Evolutionary conservation across 2,888 invertebrate genomes (phyloP).

Genomic region (Serripes groenlandicus): DNA sequence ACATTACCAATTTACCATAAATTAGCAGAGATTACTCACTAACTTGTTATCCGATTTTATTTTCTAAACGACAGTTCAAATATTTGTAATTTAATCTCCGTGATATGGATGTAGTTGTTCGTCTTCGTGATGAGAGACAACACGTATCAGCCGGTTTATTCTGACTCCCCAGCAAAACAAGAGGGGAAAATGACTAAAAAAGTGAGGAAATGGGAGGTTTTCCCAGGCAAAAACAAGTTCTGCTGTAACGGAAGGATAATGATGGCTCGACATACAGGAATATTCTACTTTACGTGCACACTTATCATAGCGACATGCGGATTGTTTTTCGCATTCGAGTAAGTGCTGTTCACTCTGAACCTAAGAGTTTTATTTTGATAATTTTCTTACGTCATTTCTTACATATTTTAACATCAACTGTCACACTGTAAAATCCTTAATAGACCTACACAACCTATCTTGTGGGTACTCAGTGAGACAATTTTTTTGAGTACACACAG

Average conservation of each 20-base stretch:
- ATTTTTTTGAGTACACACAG: too few relatives aligned
- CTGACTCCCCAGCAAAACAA: slow-evolving; percentile 78
- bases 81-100: neutral
- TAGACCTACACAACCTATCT: too few relatives aligned
- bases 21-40: slow-evolving; percentile 32
- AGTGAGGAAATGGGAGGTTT: slow-evolving; percentile 93
- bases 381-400: too few relatives aligned
- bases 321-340: slow-evolving; percentile 99
- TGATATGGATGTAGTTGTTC: neutral
- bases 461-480: too few relatives aligned
- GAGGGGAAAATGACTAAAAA: slow-evolving; percentile 79
- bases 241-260: slow-evolving; percentile 99
- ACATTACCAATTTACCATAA: slow-evolving; percentile 15
- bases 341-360: too few relatives aligned
- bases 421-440: too few relatives aligned
- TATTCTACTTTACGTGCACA: slow-evolving; percentile 97
- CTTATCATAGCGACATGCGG: slow-evolving; percentile 97
- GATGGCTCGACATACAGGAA: slow-evolving; percentile 98
- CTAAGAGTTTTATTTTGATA: too few relatives aligned
- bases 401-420: too few relatives aligned
- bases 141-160: slow-evolving; percentile 80
- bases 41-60: neutral
- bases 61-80: too few relatives aligned
- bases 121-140: slow-evolving; percentile 73
- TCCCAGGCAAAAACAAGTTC: slow-evolving; percentile 98